Base-by-base conservation (phyloP, 2,888 invertebrate species). In the Metacarcinus magister region DNA sequence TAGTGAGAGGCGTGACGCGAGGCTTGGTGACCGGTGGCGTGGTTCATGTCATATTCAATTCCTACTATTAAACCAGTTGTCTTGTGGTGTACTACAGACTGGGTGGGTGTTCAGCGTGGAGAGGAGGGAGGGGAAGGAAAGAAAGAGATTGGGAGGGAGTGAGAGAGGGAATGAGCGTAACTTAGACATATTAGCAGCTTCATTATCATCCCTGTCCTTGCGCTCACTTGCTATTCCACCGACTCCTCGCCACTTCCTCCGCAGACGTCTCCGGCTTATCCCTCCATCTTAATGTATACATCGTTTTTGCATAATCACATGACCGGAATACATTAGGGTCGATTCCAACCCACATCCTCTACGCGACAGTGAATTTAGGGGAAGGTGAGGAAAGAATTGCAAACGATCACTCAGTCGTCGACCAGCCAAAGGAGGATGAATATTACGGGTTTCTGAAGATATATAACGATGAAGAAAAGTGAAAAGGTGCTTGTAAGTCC, bases 271-370 rank as follows among this genome's bases (percentile, higher is more conserved):
- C 32, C 82, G 82, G 82, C 82, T 82, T 82, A 82, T 82, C 82
- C 82, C 82, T 28, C 82, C 82, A 82, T 82, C 82, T 82, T 82
- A 82, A 82, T 82, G 82, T 82, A 82, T 82, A 82, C 82, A 82
- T 82, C 82, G 82, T 82, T 82, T 82, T 82, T 82, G 82, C 82
- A 82, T 82, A 82, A 82, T 82, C 82, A 82, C 82, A 82, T 82
- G 82, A 82, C 82, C 82, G 82, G 82, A 82, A 82, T 82, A 82
- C 82, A 82, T 82, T 82, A 82, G 32, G 82, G 82, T 82, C 32
- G 82, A 82, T 82, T 82, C 82, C 82, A 82, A 32, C 82, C 82
- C 82, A 82, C 82, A 82, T 82, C 82, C 32, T 82, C 82, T 28
- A 32, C 82, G 82, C 82, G 28, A 82, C 82, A 82, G 82, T 82